Percentiles rank a stretch among this genome's conserved stretches.
Evolutionary conservation across 2,888 invertebrate genomes (phyloP).

Genomic region (Caenorhabditis japonica): DNA sequence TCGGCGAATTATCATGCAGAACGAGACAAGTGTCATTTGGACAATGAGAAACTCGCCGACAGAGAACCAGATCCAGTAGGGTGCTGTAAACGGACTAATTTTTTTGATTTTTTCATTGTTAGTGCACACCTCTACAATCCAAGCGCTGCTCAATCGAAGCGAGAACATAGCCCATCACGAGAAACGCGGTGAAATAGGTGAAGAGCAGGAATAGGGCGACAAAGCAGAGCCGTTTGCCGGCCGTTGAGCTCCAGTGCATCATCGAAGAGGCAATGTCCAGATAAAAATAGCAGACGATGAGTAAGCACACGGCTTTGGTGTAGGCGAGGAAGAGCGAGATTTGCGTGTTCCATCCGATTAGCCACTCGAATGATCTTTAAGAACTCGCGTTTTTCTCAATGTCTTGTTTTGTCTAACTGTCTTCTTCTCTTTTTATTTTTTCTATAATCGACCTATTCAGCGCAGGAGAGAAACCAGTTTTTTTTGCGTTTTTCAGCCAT

Average conservation of each 20-base stretch:
- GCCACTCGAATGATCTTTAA: conserved; percentile 70
- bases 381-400: too few relatives aligned
- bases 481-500: too few relatives aligned
- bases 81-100: conserved; percentile 59
- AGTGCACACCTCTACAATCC: conserved; percentile 60
- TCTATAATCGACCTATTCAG: too few relatives aligned
- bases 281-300: conserved; percentile 69
- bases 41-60: conserved; percentile 64
- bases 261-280: conserved; percentile 66
- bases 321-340: conserved; percentile 60
- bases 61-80: conserved; percentile 69
- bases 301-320: conserved; percentile 62
- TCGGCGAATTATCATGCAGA: conserved; percentile 57
- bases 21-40: conserved; percentile 65
- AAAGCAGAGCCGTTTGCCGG: conserved; percentile 65
- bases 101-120: not conserved
- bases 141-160: conserved; percentile 62
- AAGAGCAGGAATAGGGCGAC: conserved; percentile 63
- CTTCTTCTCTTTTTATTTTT: too few relatives aligned
- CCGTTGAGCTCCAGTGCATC: conserved; percentile 66
- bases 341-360: conserved; percentile 67
- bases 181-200: conserved; percentile 66
- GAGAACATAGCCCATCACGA: conserved; percentile 63
- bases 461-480: too few relatives aligned
- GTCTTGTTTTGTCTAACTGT: too few relatives aligned